Evolutionary conservation across 2,888 invertebrate genomes (phyloP), one percentile per base, ranked within the genome.

Genomic region (Cyaniris semiargus): DNA sequence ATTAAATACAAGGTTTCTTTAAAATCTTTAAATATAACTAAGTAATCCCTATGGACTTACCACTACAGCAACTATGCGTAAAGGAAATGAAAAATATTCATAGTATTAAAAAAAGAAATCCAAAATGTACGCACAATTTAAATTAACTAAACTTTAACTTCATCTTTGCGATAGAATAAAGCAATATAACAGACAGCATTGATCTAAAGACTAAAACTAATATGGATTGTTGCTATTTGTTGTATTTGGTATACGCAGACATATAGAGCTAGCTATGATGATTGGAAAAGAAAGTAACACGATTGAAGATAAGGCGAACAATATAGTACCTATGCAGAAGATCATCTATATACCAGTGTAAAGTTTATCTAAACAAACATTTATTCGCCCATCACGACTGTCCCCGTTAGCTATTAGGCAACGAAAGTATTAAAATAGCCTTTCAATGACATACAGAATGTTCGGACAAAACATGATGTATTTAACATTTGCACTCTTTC

Each of bases 361-460:
- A 53, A 74, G 74, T 53, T 53, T 78, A 78, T 79, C 79, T 77
- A 79, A 78, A 79, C 80, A 79, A 80, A 82, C 18, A 78, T 79
- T 81, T 80, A 82, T 81, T 56, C 79, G 70, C 56, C 79, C 77
- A 80, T 81, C 81, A 82, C 82, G 81, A 79, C 78, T 78, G 79
- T 78, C 80, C 81, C 79, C 81, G 80, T 80, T 80, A 70, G 74
- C 76, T 77, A 76, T 81, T 81, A 78, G 80, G 80, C 78, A 80
- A 82, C 78, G 81, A 82, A 82, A 81, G 82, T 81, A 80, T 81
- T 79, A 79, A 82, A 80, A 81, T 80, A 78, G 79, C 77, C 58
- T 56, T 60, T 79, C 76, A 79, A 77, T 76, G 78, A 78, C 75
- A 76, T 70, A 66, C 27, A 66, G 66, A 66, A 66, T 66, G 66